Evolutionary conservation across 2,113 vertebrate species (phyloP).

Genomic region (Menura novaehollandiae): DNA sequence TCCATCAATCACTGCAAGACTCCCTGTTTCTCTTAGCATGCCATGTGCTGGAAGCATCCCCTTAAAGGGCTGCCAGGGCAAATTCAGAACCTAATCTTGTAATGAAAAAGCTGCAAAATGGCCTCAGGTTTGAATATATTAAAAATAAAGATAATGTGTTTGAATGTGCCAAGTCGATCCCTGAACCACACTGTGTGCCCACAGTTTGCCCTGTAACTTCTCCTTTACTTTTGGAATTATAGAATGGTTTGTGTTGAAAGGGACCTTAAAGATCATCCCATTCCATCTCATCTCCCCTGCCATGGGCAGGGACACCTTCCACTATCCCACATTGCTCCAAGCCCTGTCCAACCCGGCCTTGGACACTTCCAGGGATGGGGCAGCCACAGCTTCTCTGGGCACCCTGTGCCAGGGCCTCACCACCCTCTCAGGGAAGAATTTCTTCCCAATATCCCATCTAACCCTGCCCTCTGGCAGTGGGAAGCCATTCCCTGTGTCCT

Average conservation of each 20-base stretch:
- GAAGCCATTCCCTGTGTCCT: background rate
- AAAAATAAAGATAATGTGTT: background rate
- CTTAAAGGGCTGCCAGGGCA: background rate
- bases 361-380: background rate
- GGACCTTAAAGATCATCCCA: background rate
- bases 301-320: background rate
- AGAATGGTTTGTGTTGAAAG: background rate
- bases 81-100: background rate
- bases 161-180: accelerated
- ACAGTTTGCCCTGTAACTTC: background rate
- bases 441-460: background rate
- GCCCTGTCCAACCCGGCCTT: accelerated
- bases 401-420: background rate
- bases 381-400: background rate
- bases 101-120: background rate
- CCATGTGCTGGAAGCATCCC: background rate
- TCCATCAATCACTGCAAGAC: background rate
- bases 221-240: background rate
- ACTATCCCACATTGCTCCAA: accelerated
- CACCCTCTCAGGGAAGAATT: background rate
- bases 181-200: background rate
- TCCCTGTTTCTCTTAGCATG: background rate
- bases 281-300: background rate
- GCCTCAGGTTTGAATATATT: background rate
- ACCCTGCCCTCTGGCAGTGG: background rate